Conservation (phyloP, 1,140 invertebrate genomes). For the Lethocerus indicus region DNA sequence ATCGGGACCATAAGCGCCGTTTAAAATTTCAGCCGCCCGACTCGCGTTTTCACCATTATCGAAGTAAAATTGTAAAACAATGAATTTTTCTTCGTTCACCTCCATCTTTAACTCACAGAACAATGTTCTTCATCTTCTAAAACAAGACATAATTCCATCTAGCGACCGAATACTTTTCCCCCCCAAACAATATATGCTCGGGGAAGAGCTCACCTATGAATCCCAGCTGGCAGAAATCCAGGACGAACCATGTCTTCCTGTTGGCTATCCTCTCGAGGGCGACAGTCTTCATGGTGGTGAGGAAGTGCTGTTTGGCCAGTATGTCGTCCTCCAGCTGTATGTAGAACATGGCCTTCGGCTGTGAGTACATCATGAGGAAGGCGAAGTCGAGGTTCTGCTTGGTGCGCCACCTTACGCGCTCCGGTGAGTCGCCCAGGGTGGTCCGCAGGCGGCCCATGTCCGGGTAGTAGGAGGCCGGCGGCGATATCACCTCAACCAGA, state of each 20-base stretch:
- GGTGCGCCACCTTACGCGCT: slow-evolving; percentile 83
- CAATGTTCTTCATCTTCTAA: too few relatives aligned
- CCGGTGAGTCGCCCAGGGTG: slow-evolving; percentile 73
- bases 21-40: too few relatives aligned
- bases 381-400: slow-evolving; percentile 95
- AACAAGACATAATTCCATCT: too few relatives aligned
- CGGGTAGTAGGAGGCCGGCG: slow-evolving; percentile 75
- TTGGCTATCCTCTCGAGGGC: slow-evolving; percentile 58
- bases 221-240: slow-evolving; percentile 87
- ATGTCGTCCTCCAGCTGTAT: slow-evolving; percentile 93
- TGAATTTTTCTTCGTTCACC: too few relatives aligned
- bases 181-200: too few relatives aligned
- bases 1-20: too few relatives aligned
- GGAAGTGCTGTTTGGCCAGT: slow-evolving; percentile 69
- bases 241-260: slow-evolving; percentile 70
- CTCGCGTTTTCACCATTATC: too few relatives aligned
- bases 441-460: slow-evolving; percentile 57
- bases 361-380: slow-evolving; percentile 90
- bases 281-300: slow-evolving; percentile 76
- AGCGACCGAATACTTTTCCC: too few relatives aligned
- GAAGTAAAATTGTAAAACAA: too few relatives aligned
- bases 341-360: slow-evolving; percentile 61
- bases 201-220: slow-evolving; percentile 67
- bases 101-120: too few relatives aligned
- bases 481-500: slow-evolving; percentile 77